Base-by-base conservation (phyloP, 2,888 invertebrate species). In the Cerceris ruficornis region DNA sequence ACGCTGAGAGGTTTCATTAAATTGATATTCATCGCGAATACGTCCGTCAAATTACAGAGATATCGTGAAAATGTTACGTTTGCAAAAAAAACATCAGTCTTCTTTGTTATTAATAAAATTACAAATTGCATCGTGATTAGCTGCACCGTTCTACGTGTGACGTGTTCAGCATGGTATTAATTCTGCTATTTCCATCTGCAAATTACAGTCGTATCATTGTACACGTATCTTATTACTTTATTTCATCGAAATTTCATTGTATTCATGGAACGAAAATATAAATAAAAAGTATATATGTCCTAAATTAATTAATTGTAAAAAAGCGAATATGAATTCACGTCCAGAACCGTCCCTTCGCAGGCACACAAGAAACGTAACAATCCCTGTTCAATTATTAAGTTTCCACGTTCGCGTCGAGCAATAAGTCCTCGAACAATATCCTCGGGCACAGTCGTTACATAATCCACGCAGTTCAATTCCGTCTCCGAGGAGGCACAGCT, bases 381-480 rank as follows among this genome's bases (percentile, higher is more conserved):
- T 28, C 28, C 28, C 28, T 2, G 28, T 28, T 28, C 28, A 28
- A 28, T 28, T 28, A 28, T 28, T 28, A 28, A 28, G 14, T 15
- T 11, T 59, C 46, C 11, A n/a, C 5, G 50, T 50, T n/a, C 50
- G 5, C n/a, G 50, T 50, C 5, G 50, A 11, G 17, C 54, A 41
- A 14, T 4, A 43, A 49, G 64, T 69, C 71, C 67, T 74, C 71
- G 69, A 78, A 67, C 67, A 65, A 49, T 68, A 50, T 59, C 49
- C 43, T 41, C 49, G 50, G 49, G 43, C 67, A 41, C 59, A 57
- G 50, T 50, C 71, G 59, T 61, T 75, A 59, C 61, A 71, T 67
- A 77, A 75, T 81, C 79, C 80, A 77, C 64, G 54, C 77, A 71
- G 70, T 73, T 75, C 69, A 84, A 55, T 84, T 75, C 50, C 67